Evolutionary conservation across 2,888 invertebrate species (phyloP), one percentile per base, ranked within the genome.

Genomic region (Euspilapteryx auroguttella): DNA sequence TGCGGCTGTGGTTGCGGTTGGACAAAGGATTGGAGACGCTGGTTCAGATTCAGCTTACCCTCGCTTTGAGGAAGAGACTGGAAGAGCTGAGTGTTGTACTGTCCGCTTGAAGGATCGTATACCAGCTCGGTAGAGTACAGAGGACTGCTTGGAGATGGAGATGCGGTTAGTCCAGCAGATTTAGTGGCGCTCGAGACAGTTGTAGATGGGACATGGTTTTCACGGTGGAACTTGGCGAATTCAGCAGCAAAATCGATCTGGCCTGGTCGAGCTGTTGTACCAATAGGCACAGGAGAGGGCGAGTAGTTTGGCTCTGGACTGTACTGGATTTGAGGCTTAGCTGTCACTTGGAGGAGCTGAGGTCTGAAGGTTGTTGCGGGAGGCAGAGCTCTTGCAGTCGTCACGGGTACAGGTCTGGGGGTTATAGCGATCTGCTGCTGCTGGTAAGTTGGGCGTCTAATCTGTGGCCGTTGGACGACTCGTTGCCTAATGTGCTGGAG

Each of bases 81-180:
- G 69, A 82, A 88, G 23, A 88, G 66, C 41, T 88, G 86, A 14
- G 86, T 87, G 47, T 88, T 85, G 75, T 89, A 89, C 44, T 85
- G 83, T 27, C 89, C 89, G 40, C 85, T 83, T 17, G 81, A 55
- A 12, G 88, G 89, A 55, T 90, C 89, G 55, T 80, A 89, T 0
- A 89, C 80, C 15, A 89, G 65, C 48, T 89, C 87, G 12, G 88
- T 87, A 27, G 87, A 86, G 58, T 89, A 89, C 30, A 88, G 78
- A 32, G 87, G 86, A 39, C 83, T 79, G 17, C 79, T 75, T 1
- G 66, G 64, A 14, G 48, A 45, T 23, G 77, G 57, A 14, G 62
- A 49, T 11, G 62, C 46, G 24, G 49, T 57, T 25, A 36, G 8
- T 10, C 37, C 75, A 1, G 69, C 50, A 10, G 64, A 51, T 30